Conservation (phyloP, 2,113 vertebrate species). For the Oryzias celebensis region DNA sequence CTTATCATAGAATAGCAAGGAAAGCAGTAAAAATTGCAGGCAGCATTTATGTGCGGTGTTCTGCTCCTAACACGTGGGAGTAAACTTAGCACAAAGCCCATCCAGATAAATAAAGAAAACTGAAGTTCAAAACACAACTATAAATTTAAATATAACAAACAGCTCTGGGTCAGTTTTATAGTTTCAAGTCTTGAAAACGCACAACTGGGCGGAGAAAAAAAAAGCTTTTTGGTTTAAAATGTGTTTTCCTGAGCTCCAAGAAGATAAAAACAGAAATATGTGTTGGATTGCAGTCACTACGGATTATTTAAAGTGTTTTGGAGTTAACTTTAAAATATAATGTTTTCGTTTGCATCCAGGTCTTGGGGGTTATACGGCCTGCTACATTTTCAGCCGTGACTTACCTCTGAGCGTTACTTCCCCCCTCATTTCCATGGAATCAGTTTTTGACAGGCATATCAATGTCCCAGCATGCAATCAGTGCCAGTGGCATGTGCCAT, state of each 20-base stretch:
- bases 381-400: too few relatives aligned
- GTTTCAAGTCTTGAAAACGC: constrained; percentile 33
- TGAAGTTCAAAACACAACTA: constrained; percentile 30
- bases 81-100: constrained; percentile 10
- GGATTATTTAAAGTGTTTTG: constrained; percentile 34
- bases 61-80: constrained; percentile 39
- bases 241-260: constrained; percentile 26
- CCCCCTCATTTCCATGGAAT: too few relatives aligned
- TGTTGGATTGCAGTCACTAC: constrained; percentile 13
- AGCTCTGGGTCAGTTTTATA: constrained; percentile 29
- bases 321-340: constrained; percentile 14
- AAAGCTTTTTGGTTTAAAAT: constrained; percentile 13
- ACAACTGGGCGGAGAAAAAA: constrained; percentile 11
- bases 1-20: constrained; percentile 15
- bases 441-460: too few relatives aligned
- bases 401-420: too few relatives aligned
- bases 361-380: too few relatives aligned
- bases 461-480: too few relatives aligned
- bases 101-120: constrained; percentile 40
- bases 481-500: too few relatives aligned
- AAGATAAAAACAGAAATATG: constrained; percentile 21
- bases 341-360: constrained; percentile 4
- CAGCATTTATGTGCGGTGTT: constrained; percentile 38
- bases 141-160: not conserved
- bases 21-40: constrained; percentile 23